phyloP scores from a whole-genome alignment of 2,888 invertebrate genomes.

The Protophormia terraenovae region DNA sequence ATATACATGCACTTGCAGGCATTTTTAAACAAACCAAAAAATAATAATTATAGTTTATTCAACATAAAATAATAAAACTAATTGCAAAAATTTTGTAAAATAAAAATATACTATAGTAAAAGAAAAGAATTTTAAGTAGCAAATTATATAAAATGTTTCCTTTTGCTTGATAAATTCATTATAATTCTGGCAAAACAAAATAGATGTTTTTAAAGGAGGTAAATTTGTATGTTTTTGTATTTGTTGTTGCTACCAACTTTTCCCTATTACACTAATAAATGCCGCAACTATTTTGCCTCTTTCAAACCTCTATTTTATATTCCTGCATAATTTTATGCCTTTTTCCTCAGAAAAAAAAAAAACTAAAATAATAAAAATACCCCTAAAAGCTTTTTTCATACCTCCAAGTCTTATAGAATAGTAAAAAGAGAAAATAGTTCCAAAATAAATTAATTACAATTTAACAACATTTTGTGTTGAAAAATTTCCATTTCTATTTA shows the following conservation, averaged over 20 bases:
- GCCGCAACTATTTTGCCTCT: constrained; percentile 5
- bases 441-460: constrained; percentile 59
- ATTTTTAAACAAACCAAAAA: too few relatives aligned
- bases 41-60: too few relatives aligned
- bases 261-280: background rate
- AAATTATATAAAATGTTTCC: background rate
- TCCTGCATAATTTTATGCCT: background rate
- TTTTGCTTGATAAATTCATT: background rate
- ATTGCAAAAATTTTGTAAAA: too few relatives aligned
- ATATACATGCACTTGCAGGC: too few relatives aligned
- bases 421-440: background rate
- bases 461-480: constrained; percentile 55
- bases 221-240: background rate
- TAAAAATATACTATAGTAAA: too few relatives aligned
- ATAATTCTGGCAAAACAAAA: background rate
- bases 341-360: background rate
- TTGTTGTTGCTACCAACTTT: constrained; percentile 5
- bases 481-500: constrained; percentile 60
- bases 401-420: too few relatives aligned
- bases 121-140: too few relatives aligned
- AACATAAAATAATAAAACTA: too few relatives aligned
- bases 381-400: constrained; percentile 14
- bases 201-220: background rate
- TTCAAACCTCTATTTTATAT: constrained; percentile 17
- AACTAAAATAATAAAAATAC: background rate